These are phyloP conservation scores for Pantherophis vulpinus DNA, from an alignment of 2,797 vertebrate genomes.

Conservation along the genomic window DNA sequence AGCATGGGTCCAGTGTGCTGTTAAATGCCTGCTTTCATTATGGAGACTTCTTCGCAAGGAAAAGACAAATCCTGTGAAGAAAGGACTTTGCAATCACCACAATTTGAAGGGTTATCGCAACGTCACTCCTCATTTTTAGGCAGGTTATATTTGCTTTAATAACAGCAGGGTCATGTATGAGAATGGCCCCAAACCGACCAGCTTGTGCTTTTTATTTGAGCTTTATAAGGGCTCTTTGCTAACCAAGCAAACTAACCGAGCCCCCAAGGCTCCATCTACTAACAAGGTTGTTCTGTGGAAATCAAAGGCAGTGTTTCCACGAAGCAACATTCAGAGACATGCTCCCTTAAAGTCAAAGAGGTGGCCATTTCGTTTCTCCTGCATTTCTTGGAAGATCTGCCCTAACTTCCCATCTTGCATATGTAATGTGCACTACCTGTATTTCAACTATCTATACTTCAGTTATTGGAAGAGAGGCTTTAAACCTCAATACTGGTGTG, in stretches of 20 bases:
- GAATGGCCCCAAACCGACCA: background rate
- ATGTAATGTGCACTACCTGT: background rate
- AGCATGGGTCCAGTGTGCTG: background rate
- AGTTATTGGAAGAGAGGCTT: background rate
- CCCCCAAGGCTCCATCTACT: background rate
- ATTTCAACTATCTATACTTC: background rate
- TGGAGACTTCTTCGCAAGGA: background rate
- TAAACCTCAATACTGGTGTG: background rate
- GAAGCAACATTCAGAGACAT: background rate
- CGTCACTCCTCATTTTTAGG: background rate
- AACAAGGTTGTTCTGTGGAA: background rate
- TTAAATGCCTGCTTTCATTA: background rate
- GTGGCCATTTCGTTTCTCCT: background rate
- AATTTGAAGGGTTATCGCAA: background rate
- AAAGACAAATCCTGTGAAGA: background rate
- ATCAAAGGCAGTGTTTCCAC: background rate
- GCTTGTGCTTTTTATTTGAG: background rate
- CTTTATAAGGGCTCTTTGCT: background rate
- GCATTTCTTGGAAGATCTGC: background rate
- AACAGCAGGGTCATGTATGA: background rate
- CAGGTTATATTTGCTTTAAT: background rate
- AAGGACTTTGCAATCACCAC: background rate
- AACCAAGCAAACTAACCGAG: background rate
- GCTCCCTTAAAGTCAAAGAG: background rate
- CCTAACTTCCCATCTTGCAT: background rate